Base-by-base conservation (phyloP, 2,797 vertebrate species). In the Oreonectes daqikongensis region DNA sequence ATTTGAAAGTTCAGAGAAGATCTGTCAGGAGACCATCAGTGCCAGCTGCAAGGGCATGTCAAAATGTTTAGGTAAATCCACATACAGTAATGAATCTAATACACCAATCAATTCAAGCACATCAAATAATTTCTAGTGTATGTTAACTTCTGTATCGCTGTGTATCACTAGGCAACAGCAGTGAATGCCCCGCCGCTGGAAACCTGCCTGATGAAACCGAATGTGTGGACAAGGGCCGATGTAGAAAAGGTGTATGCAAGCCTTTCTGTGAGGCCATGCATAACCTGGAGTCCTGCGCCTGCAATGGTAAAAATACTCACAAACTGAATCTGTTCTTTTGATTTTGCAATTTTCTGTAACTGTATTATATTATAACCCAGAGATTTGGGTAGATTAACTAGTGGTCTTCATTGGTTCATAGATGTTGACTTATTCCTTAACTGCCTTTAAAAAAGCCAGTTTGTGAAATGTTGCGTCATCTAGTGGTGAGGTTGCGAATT, bases 11-110 rank as follows among this genome's bases (percentile, higher is more conserved):
- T 93, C 91, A 30, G 92, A 92, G 76, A 95, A 89, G 87, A 92
- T 90, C 83, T 99, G 98, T 87, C 98, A 99, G 83, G 98, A 99
- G 88, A 91, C 94, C 71, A 98, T 99, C 78, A 96, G 87, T 59
- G 97, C 98, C 1, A 97, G 96, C 60, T 99, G 98, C 85, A 99
- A 98, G 92, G 96, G 94, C 84, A 92, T 87, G 38, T 97, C 98
- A 1, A 92, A 84, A 30, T 99, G 98, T 89, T 96, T 95, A 90
- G 97, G 97, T 99, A 87, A 85, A 89, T 18, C 6, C 53, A 12
- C 24, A 46, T 17, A 14, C 22, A 55, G 44, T 11, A 28, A 28
- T 46, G 22, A 4, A n/a, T 48, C 30, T n/a, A 38, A 26, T 2
- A 59, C 50, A 7, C n/a, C n/a, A 8, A 24, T 14, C 15, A 9